Percentiles rank a stretch among this genome's conserved stretches.
Evolutionary conservation across 2,113 vertebrate species (phyloP).

Genomic region (Andinoacara biseriatus): DNA sequence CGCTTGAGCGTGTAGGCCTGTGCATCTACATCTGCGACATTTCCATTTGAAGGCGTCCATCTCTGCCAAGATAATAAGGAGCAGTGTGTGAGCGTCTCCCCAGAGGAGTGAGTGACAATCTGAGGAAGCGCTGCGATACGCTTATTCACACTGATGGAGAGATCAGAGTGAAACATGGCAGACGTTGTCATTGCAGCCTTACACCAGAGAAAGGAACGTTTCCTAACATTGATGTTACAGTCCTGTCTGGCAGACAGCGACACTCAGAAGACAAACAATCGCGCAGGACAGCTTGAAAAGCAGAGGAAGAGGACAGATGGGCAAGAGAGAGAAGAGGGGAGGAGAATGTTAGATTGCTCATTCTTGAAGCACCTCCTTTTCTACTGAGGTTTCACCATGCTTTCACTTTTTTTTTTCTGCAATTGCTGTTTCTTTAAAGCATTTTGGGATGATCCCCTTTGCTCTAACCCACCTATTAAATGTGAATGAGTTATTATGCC

Average conservation of each 20-base stretch:
- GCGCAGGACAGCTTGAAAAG: conserved; percentile 37
- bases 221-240: conserved; percentile 59
- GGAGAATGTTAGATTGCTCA: not conserved
- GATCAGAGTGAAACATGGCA: conserved; percentile 80
- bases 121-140: conserved; percentile 60
- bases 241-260: conserved; percentile 56
- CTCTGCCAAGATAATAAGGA: conserved; percentile 65
- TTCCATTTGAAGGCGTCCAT: conserved; percentile 68
- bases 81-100: conserved; percentile 58
- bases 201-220: conserved; percentile 68
- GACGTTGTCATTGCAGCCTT: conserved; percentile 74
- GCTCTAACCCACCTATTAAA: not conserved
- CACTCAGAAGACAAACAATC: conserved; percentile 59
- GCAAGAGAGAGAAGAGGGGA: conserved; percentile 28
- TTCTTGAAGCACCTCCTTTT: conserved; percentile 21
- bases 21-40: conserved; percentile 48
- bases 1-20: conserved; percentile 20
- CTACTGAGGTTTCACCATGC: not conserved
- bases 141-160: conserved; percentile 80
- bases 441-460: not conserved
- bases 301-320: conserved; percentile 8
- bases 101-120: conserved; percentile 79
- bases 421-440: not conserved
- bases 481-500: not conserved
- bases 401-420: not conserved